A percentile compares a stretch with the other conserved stretches of the same genome.
Conservation (phyloP, 2,888 invertebrate species). For the Oligia fasciuncula region DNA sequence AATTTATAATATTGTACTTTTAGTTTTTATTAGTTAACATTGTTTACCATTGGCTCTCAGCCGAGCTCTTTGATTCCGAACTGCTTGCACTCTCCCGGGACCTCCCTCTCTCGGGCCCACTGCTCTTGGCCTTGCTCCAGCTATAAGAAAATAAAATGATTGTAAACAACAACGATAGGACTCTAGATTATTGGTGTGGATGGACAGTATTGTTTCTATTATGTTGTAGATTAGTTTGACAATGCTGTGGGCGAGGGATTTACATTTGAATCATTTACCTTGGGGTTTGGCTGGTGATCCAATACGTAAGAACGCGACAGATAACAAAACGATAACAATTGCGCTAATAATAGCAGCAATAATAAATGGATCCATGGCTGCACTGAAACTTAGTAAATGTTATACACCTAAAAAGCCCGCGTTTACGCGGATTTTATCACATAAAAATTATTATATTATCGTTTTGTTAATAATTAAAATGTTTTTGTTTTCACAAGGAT, state of each 20-base stretch:
- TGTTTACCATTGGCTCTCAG: conserved; percentile 90
- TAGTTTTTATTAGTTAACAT: not conserved
- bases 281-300: conserved; percentile 78
- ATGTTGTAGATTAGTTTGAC: not conserved
- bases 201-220: not conserved
- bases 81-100: conserved; percentile 93
- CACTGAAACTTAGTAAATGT: conserved; percentile 9
- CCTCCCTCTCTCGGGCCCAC: conserved; percentile 88
- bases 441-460: not conserved
- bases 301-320: conserved; percentile 79
- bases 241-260: not conserved
- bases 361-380: conserved; percentile 85
- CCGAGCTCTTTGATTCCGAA: conserved; percentile 92
- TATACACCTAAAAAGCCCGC: not conserved
- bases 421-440: conserved; percentile 15
- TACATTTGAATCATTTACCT: conserved; percentile 68
- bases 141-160: conserved; percentile 62
- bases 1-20: not conserved
- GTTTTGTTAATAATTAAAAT: not conserved
- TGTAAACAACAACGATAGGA: not conserved
- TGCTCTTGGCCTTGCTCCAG: conserved; percentile 80
- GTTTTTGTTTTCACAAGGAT: conserved; percentile 8
- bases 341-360: conserved; percentile 85
- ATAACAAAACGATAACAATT: conserved; percentile 79
- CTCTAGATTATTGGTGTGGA: not conserved